phyloP scores from a whole-genome alignment of 2,113 vertebrate species.

The Pseudopipra pipra region DNA sequence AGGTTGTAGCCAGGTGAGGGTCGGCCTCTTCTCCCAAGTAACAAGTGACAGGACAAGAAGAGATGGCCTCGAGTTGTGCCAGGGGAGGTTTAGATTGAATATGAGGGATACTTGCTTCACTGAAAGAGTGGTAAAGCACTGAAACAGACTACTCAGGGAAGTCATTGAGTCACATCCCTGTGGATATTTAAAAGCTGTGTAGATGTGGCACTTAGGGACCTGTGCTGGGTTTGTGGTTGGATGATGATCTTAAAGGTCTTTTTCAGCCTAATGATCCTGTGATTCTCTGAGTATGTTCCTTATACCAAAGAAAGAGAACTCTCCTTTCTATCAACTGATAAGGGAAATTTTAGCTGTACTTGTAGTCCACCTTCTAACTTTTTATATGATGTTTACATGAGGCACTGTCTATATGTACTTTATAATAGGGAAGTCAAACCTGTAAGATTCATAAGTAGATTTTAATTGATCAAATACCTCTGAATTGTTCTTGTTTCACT shows the following conservation, averaged over 20 bases:
- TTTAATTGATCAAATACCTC: not conserved
- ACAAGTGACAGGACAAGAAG: not conserved
- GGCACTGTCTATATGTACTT: not conserved
- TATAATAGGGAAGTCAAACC: not conserved
- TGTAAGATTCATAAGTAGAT: not conserved
- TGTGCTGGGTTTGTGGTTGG: not conserved
- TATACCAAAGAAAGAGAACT: not conserved
- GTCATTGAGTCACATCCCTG: not conserved
- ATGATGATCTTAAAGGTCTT: not conserved
- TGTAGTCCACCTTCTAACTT: not conserved
- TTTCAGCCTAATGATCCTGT: not conserved
- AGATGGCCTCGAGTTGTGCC: not conserved
- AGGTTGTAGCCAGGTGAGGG: not conserved
- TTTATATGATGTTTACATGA: not conserved
- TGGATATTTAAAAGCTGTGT: not conserved
- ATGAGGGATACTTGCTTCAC: not conserved
- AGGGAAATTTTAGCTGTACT: not conserved
- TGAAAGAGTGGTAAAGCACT: not conserved
- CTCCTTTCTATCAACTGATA: not conserved
- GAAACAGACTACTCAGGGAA: not conserved
- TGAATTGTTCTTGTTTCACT: not conserved
- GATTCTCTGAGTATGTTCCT: not conserved
- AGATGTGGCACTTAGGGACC: not conserved
- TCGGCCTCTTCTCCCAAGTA: fast-evolving
- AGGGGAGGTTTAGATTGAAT: not conserved